A percentile compares a stretch with the other conserved stretches of the same genome.
Evolutionary conservation across 1,140 invertebrate species (phyloP).

Genomic region (Harlomillsia oculata): DNA sequence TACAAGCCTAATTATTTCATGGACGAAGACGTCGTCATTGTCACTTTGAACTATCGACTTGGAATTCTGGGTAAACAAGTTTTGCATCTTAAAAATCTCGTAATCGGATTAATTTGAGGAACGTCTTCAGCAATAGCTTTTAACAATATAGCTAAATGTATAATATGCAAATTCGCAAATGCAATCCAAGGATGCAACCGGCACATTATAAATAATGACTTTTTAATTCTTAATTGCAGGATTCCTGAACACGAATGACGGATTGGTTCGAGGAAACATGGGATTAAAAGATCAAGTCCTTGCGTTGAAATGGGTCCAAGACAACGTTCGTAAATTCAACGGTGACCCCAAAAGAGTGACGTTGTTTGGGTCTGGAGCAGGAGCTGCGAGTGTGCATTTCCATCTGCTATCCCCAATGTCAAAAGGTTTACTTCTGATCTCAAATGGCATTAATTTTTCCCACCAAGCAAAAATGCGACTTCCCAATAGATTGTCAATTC

Average conservation of each 20-base stretch:
- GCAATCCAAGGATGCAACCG: too few relatives aligned
- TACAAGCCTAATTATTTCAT: conserved; percentile 8
- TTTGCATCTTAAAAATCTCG: too few relatives aligned
- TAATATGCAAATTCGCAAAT: not conserved
- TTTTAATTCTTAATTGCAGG: not conserved
- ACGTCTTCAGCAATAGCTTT: too few relatives aligned
- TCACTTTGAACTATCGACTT: conserved; percentile 11
- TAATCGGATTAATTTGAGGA: too few relatives aligned
- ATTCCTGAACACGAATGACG: conserved; percentile 8
- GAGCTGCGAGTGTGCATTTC: conserved; percentile 39
- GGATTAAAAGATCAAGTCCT: conserved; percentile 40
- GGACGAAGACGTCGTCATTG: conserved; percentile 9
- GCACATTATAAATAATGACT: not conserved
- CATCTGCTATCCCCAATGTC: conserved; percentile 22
- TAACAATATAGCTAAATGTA: too few relatives aligned
- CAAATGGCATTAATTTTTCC: not conserved
- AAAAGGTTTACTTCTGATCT: not conserved
- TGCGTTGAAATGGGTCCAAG: conserved; percentile 38
- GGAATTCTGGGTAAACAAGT: not conserved
- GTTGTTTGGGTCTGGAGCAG: conserved; percentile 40
- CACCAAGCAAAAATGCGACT: not conserved
- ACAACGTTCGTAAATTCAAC: conserved; percentile 40
- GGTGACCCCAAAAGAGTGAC: conserved; percentile 41
- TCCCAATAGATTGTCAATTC: not conserved
- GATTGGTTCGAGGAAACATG: conserved; percentile 9